Base-by-base conservation (phyloP, 2,888 invertebrate genomes). In the Congeria kusceri region DNA sequence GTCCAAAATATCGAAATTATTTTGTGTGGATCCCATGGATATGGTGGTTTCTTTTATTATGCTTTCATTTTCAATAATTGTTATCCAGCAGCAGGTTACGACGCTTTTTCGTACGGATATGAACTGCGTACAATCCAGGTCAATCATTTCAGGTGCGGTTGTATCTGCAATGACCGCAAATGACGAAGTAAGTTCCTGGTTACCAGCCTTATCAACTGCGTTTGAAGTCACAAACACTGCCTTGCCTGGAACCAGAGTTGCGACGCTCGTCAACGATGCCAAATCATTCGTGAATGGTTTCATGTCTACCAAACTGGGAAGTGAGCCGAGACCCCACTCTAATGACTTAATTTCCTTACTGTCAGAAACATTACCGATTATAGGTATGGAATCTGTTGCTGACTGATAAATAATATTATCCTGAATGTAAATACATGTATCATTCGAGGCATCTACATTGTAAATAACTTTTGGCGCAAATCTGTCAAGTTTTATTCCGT, bases 401-500 rank as follows among this genome's bases (percentile, higher is more conserved):
- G 62, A 72, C 27, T 84, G 85, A 39, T 81, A 87, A 11, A 73
- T 69, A 11, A 83, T 76, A 1, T 58, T 67, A 27, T 70, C 44
- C 32, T 64, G 59, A 3, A 56, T 53, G 20, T 58, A 25, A 3
- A 64, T 62, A 11, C 47, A 27, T 1, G 76, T 75, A 28, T 81
- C 80, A 23, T 67, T 73, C 9, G 44, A 49, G 18, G 53, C 53
- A 15, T 66, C 57, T 23, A 59, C 69, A 7, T 76, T 53, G 28
- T 73, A 77, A 18, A 44, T 29, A 27, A 86, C 66, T 1, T 44
- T 46, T n/a, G 88, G 88, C 13, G 81, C 65, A 44, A 59, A 74
- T 27, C 82, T 78, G 56, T 89, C 89, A 1, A 87, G 49, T 1
- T 75, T 84, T 44, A 88, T 79, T n/a, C 90, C 90, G 67, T 88